A percentile compares a stretch with the other conserved stretches of the same genome.
Evolutionary conservation across 1,140 invertebrate genomes (phyloP).

Genomic region (Heterodera schachtii): DNA sequence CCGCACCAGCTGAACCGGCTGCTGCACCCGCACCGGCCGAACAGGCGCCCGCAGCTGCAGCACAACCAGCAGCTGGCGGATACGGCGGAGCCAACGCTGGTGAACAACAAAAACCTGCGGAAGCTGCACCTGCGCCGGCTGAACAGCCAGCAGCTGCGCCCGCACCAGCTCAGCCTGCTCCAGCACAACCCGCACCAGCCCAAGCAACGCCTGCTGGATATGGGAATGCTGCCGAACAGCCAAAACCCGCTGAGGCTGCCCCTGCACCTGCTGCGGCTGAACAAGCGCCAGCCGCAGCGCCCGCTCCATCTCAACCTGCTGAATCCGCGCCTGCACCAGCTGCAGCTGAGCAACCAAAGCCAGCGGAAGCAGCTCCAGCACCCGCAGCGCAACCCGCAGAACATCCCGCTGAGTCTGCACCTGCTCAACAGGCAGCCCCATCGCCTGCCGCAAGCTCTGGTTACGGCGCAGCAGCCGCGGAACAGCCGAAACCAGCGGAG

Average conservation of each 20-base stretch:
- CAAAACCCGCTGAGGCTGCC: background rate
- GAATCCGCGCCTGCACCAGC: background rate
- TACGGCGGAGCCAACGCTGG: conserved; percentile 7
- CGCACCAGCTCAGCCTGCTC: conserved; percentile 9
- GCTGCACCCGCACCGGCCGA: background rate
- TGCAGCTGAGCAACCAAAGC: conserved; percentile 4
- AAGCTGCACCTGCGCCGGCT: background rate
- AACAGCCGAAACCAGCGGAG: no score
- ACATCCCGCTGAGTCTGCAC: conserved; percentile 23
- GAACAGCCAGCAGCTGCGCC: background rate
- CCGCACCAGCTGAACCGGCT: conserved; percentile 1
- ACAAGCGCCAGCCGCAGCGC: background rate
- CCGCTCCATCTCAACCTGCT: conserved; percentile 14
- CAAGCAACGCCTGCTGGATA: conserved; percentile 3
- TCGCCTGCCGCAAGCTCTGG: conserved; percentile 19
- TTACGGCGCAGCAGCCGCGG: background rate
- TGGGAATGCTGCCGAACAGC: conserved; percentile 9
- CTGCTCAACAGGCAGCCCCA: background rate
- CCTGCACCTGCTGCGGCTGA: background rate
- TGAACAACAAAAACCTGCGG: conserved; percentile 13
- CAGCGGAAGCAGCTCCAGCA: conserved; percentile 11
- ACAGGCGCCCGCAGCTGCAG: background rate
- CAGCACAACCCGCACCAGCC: background rate
- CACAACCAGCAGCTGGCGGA: background rate
- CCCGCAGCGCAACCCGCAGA: conserved; percentile 1